Evolutionary conservation across 2,113 vertebrate genomes (phyloP), one percentile per base, ranked within the genome.

Genomic region (Dromiciops gliroides): DNA sequence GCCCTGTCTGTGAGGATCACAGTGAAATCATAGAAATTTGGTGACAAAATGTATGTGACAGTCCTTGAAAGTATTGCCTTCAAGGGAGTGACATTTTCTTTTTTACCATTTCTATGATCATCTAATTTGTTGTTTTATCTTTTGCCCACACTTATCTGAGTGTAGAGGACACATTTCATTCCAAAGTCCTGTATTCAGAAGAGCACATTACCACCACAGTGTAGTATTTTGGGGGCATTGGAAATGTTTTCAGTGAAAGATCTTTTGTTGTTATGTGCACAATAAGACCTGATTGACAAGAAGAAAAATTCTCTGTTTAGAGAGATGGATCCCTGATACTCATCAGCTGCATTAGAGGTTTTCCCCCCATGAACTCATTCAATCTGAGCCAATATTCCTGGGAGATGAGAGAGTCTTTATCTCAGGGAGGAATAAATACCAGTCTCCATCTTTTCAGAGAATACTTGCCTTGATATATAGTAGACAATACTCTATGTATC

Each of bases 331-430:
- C 92, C 93, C 48, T 95, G n/a, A 92, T 50, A 93, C 83, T 93
- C 19, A 75, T 95, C 93, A 94, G 25, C 91, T 51, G 67, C 92
- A 1, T 51, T 93, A 52, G 60, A 92, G 48, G 89, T 94, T 88
- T 96, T 51, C 88, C 12, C 60, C 94, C 90, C 95, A 89, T 95
- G 60, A 10, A 19, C 95, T 96, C 91, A 89, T 96, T 96, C 96
- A 96, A 88, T 89, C 92, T 44, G 89, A 97, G 97, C 97, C 97
- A 98, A 6, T 95, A 53, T 97, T 98, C 95, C 51, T 97, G 53
- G 94, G 60, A 94, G 91, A 96, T 95, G 93, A 96, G 90, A 92
- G 91, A 0, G 90, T 50, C 96, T 97, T 97, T 96, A 94, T 98
- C 28, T 97, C 94, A 12, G 0, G 83, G 95, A 95, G 89, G 95